phyloP scores from a whole-genome alignment of 2,113 vertebrate species.

The Eurypyga helias region DNA sequence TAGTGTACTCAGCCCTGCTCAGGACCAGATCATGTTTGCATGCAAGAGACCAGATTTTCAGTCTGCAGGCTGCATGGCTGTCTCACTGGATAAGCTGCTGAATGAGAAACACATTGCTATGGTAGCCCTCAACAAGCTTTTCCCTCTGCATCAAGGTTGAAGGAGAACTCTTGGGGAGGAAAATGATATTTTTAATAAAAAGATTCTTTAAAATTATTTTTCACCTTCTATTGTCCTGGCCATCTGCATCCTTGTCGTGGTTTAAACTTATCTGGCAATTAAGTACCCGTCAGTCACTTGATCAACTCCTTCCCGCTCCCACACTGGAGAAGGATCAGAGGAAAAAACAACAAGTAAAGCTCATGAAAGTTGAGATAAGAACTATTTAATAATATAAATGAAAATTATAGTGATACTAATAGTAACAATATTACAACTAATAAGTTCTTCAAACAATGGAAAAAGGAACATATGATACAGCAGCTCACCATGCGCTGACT shows the following conservation, averaged over 20 bases:
- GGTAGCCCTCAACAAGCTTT: background rate
- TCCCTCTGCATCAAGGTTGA: background rate
- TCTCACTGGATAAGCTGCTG: background rate
- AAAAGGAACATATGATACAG: too few species aligned
- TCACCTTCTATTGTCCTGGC: background rate
- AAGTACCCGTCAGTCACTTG: too few species aligned
- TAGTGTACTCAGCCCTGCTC: background rate
- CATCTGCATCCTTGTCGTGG: background rate
- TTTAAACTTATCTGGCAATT: too few species aligned
- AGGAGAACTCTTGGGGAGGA: background rate
- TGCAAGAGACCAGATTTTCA: background rate
- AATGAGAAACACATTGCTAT: background rate
- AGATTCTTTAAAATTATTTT: background rate
- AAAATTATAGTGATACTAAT: too few species aligned
- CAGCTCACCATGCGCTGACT: too few species aligned
- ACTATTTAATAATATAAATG: too few species aligned
- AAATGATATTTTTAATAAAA: background rate
- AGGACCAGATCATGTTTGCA: background rate
- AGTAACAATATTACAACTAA: too few species aligned
- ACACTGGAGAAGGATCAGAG: too few species aligned
- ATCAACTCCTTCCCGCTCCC: too few species aligned
- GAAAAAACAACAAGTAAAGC: too few species aligned
- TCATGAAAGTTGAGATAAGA: too few species aligned
- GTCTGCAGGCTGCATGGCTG: background rate
- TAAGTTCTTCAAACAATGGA: too few species aligned